Evolutionary conservation across 2,797 vertebrate genomes (phyloP), one percentile per base, ranked within the genome.

Genomic region (Tokudaia tokunoshimensis): DNA sequence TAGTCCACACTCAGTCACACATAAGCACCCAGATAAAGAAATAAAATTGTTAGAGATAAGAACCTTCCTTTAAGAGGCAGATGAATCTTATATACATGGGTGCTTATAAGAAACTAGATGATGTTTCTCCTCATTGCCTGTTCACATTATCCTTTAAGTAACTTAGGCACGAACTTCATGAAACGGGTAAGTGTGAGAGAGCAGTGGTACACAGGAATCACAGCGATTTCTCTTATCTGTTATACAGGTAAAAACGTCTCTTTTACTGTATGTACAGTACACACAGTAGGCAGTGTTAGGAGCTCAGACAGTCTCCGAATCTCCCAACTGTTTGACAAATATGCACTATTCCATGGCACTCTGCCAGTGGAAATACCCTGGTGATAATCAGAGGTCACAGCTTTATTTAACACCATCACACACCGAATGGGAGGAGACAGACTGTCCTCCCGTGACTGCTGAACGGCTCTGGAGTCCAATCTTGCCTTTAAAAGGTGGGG

Each of bases 351-450:
- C 83, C 44, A n/a, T 94, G 95, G 91, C 91, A 47, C 31, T 81
- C 31, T 44, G 89, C 94, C 94, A 92, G 8, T 9, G 55, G 86
- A 95, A 95, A 95, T 59, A 57, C 72, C 55, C 94, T 63, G 26
- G 89, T 90, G 96, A 96, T 96, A 95, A 96, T 75, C 83, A 96
- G 96, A 97, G 96, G 97, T 97, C 96, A 96, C 47, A 75, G 93
- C 95, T 98, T 98, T 96, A 97, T 97, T 97, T 97, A 97, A 97
- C 95, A 96, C 29, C 11, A n/a, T 79, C 88, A 78, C 89, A 93
- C 92, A 92, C 41, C 12, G 8, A 94, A 37, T 47, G 89, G 84
- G 92, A 96, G 89, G 70, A 94, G 76, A 84, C 96, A 92, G 57
- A 85, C 90, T 91, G 75, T 1, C n/a, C 76, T 50, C 89, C 76